Evolutionary conservation across 2,113 vertebrate species (phyloP), one percentile per base, ranked within the genome.

Genomic region (Scomber japonicus): DNA sequence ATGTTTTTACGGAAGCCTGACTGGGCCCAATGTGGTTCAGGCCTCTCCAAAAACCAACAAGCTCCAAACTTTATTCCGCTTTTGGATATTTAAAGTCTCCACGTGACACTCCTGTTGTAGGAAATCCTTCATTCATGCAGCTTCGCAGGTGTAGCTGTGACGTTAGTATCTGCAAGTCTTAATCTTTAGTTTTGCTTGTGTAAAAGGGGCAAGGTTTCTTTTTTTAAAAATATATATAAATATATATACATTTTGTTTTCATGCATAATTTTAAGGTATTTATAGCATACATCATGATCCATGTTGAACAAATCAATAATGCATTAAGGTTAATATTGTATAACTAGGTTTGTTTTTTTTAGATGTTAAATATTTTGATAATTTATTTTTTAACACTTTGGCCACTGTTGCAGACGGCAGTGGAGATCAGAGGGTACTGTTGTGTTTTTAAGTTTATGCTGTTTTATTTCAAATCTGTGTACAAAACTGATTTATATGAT

Each of bases 371-470:
- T 94, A 94, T 92, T 93, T 93, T 90, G 82, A 92, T 95, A 95
- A 94, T 95, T 95, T 95, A 95, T 95, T 95, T 92, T 92, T 90
- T 78, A 90, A 91, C 76, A 84, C 80, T 78, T 92, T 92, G 90
- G 88, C 89, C 90, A 78, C 75, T 92, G 89, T 91, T 92, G 64
- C 83, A 84, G 89, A 89, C 68, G 81, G 10, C 68, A 78, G 85
- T 85, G 85, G 90, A 80, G 77, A 88, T 51, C 51, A 85, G 88
- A 92, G 87, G 91, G 92, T 92, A 92, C 92, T 71, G 71, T 40
- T 71, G 70, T 90, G 65, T 90, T 80, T 89, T 71, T 81, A 53
- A 84, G 73, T 87, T 65, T 85, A 79, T 79, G 68, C 82, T 13
- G 75, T 91, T 85, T 72, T 56, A 84, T 27, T 84, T 83, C 40